phyloP scores from a whole-genome alignment of 92 coral and sea anemone genomes.

The Nematostella vectensis region DNA sequence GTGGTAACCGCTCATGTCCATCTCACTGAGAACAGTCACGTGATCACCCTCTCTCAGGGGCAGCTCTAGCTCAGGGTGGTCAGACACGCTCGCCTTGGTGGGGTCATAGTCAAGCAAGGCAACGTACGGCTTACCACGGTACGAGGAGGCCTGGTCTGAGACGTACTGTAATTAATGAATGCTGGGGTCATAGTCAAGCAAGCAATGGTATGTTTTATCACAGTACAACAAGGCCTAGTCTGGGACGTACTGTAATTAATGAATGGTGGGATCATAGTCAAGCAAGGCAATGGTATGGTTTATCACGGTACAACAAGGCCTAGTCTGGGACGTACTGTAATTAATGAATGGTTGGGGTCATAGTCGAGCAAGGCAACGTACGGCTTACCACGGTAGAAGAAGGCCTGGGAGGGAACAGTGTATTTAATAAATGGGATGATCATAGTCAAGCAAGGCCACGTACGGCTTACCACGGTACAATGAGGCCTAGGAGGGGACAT shows the following conservation, averaged over 20 bases:
- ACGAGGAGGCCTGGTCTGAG: background rate
- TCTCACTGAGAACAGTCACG: constrained; percentile 58
- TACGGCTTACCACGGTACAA: no score
- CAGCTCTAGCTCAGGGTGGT: constrained; percentile 71
- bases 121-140: constrained; percentile 49
- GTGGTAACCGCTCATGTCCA: constrained; percentile 71
- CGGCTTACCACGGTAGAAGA: constrained; percentile 29
- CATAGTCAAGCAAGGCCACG: no score
- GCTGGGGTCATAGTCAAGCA: no score
- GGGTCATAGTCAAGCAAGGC: constrained; percentile 82
- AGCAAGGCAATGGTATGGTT: constrained; percentile 58
- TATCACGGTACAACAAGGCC: constrained; percentile 42
- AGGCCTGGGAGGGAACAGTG: no score
- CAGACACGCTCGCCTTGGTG: constrained; percentile 56
- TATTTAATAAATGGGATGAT: no score
- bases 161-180: background rate
- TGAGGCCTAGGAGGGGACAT: no score
- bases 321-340: constrained; percentile 65
- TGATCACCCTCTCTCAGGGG: constrained; percentile 64
- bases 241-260: constrained; percentile 61
- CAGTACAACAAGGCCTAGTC: no score
- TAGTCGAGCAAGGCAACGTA: constrained; percentile 74
- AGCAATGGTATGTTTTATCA: no score
- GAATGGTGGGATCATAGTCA: no score
- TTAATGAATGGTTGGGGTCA: constrained; percentile 61